These are phyloP conservation scores for Acanthochromis polyacanthus DNA, from an alignment of 2,113 vertebrate genomes.

Conservation along the genomic window DNA sequence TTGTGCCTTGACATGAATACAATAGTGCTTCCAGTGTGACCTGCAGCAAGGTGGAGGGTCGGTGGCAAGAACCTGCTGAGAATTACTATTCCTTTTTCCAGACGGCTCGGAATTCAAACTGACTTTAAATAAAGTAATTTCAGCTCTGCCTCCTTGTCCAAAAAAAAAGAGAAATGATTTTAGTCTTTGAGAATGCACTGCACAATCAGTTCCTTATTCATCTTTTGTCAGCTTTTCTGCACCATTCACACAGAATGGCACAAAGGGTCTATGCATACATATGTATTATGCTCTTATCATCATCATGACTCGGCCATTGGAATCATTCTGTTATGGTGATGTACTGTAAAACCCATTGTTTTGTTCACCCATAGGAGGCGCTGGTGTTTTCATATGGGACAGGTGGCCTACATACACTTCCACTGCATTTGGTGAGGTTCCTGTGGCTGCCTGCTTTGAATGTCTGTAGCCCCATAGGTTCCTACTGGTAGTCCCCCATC, in stretches of 20 bases:
- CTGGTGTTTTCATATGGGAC: conserved; percentile 88
- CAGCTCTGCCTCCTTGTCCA: not conserved
- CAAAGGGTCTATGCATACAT: conserved; percentile 1
- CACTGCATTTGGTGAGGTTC: conserved; percentile 87
- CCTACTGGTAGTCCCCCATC: conserved; percentile 46
- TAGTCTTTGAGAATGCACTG: conserved; percentile 8
- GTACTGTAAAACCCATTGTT: conserved; percentile 83
- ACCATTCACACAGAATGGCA: conserved; percentile 32
- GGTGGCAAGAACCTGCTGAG: conserved; percentile 14
- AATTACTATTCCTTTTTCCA: not conserved
- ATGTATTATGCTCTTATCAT: conserved; percentile 46
- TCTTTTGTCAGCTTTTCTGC: conserved; percentile 14
- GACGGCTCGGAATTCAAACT: conserved; percentile 25
- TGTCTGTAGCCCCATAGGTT: conserved; percentile 69
- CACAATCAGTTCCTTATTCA: conserved; percentile 10
- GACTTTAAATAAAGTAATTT: not conserved
- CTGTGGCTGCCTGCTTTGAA: conserved; percentile 79
- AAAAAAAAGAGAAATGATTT: not conserved
- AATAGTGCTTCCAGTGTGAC: conserved; percentile 7
- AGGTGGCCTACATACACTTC: conserved; percentile 85
- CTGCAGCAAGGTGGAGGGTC: conserved; percentile 41
- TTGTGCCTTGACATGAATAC: conserved; percentile 27
- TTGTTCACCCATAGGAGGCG: conserved; percentile 88
- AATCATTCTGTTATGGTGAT: conserved; percentile 72
- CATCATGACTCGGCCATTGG: conserved; percentile 61